Evolutionary conservation across 2,113 vertebrate genomes (phyloP), one percentile per base, ranked within the genome.

Genomic region (Seriola aureovittata): DNA sequence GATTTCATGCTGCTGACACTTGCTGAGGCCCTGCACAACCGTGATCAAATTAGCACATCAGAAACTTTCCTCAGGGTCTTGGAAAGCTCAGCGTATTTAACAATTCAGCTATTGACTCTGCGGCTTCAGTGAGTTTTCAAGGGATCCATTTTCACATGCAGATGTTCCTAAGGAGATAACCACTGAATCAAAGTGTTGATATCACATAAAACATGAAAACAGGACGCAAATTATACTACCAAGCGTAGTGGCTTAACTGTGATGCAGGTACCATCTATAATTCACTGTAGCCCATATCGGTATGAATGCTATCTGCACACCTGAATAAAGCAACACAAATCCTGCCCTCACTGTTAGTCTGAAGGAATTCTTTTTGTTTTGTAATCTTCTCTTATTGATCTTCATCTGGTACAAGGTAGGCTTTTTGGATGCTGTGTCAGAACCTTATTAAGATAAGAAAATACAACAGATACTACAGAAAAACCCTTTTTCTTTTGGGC

Each of bases 31-130:
- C 64, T 40, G 57, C 68, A 44, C 60, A 84, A 44, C 58, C 69
- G 78, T 87, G 75, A 91, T 91, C 72, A 80, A 83, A 90, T 91
- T 87, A 88, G 76, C 88, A 90, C 87, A 77, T 85, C 71, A 80
- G 79, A 87, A 85, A 87, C 64, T 78, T 78, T 86, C 87, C 74
- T 77, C 42, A 32, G 66, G 80, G 44, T 82, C 46, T 70, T 48
- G 14, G 71, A 81, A 82, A 72, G 62, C 82, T 88, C 78, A 44
- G 64, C 83, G 82, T 86, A 80, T 86, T 85, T 78, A 87, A 80
- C 79, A 82, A 81, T 84, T 85, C 80, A 83, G 69, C 59, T 79
- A 84, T 90, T 74, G 75, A 92, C 82, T 71, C 42, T 14, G 4
- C 38, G 69, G 40, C 67, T 72, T 75, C 42, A 71, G 19, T 40